Percentiles rank a stretch among this genome's conserved stretches.
phyloP scores from a whole-genome alignment of 2,888 invertebrate genomes.

The Lepidocyrtoides sp. region DNA sequence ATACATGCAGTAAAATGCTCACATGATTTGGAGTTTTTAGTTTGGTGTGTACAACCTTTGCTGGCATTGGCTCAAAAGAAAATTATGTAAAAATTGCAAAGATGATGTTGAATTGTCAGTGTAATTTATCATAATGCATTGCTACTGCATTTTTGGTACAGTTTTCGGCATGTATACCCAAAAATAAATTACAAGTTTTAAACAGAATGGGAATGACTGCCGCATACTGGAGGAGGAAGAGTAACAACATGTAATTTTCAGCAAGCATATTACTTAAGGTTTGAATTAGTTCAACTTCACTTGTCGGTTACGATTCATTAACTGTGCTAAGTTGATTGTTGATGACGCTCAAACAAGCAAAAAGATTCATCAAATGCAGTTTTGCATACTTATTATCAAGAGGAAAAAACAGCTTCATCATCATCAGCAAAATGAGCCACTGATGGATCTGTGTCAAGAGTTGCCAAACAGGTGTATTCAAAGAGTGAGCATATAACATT shows the following conservation, averaged over 20 bases:
- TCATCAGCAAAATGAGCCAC: slow-evolving; percentile 59
- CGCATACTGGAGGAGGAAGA: neutral
- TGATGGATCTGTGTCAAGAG: slow-evolving; percentile 72
- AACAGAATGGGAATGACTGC: no score
- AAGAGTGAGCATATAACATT: slow-evolving; percentile 34
- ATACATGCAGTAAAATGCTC: no score
- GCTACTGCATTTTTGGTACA: no score
- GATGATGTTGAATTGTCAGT: no score
- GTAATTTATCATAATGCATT: no score
- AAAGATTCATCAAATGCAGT: slow-evolving; percentile 41
- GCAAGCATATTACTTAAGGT: slow-evolving; percentile 24
- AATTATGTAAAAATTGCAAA: no score
- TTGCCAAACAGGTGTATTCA: slow-evolving; percentile 71
- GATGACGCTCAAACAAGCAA: slow-evolving; percentile 58
- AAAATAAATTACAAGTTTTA: no score
- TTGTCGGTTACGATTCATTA: slow-evolving; percentile 46
- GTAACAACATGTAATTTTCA: neutral
- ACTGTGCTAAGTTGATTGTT: slow-evolving; percentile 24
- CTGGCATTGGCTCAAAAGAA: no score
- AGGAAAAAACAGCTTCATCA: slow-evolving; percentile 59
- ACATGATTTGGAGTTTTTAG: no score
- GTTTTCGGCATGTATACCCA: no score
- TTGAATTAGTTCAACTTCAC: slow-evolving; percentile 27
- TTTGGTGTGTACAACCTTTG: no score
- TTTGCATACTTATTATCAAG: slow-evolving; percentile 26